Evolutionary conservation across 2,797 vertebrate species (phyloP).

Genomic region (Periparus ater): DNA sequence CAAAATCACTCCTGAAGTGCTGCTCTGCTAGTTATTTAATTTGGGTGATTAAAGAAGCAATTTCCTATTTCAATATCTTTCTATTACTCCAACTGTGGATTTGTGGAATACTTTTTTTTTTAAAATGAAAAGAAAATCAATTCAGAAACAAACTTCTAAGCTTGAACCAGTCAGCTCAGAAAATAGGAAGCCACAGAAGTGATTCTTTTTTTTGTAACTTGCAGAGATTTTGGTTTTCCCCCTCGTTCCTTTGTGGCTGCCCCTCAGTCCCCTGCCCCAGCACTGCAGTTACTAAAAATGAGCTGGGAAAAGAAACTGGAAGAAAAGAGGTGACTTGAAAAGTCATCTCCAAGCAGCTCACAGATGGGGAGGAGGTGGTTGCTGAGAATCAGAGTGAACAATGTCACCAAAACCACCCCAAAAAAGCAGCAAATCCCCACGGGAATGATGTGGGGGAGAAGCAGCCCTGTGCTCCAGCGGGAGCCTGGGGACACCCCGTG

Average conservation of each 20-base stretch:
- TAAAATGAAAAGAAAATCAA: background rate
- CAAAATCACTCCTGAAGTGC: background rate
- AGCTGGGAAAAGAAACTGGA: background rate
- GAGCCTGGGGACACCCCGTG: background rate
- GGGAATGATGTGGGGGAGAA: background rate
- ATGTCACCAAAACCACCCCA: background rate
- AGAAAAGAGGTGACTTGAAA: background rate
- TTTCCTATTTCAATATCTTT: background rate
- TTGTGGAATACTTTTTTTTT: background rate
- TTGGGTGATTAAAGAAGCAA: background rate
- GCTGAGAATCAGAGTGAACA: background rate
- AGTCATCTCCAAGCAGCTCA: background rate
- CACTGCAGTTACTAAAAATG: background rate
- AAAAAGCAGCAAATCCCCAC: background rate
- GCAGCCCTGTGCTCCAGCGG: background rate
- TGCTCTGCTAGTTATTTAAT: background rate
- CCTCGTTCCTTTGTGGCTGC: background rate
- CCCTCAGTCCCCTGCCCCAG: background rate
- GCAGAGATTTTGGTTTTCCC: background rate
- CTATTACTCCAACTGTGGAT: background rate
- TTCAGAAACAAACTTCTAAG: background rate
- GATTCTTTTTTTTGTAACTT: background rate
- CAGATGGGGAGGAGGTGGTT: background rate
- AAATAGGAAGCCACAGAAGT: background rate
- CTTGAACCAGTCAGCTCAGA: background rate